Evolutionary conservation across 92 coral and sea anemone species (phyloP).

Genomic region (Umimayanthus chanpuru): DNA sequence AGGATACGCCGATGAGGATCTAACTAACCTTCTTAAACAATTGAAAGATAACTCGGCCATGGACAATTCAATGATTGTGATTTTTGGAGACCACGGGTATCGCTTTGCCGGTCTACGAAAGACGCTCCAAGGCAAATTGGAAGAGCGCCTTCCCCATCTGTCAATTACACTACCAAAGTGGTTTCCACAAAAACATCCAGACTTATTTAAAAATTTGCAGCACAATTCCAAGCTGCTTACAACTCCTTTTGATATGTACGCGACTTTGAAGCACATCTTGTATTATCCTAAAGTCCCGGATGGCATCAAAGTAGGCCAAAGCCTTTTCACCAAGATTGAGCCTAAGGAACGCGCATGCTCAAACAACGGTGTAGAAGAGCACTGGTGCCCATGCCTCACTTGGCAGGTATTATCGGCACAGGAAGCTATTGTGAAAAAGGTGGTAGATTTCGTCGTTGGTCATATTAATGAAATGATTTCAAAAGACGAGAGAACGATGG

Average conservation of each 20-base stretch:
- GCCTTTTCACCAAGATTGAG: conserved; percentile 60
- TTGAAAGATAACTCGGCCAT: conserved; percentile 41
- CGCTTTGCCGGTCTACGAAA: conserved; percentile 48
- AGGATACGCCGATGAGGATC: conserved; percentile 56
- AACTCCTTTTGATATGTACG: conserved; percentile 67
- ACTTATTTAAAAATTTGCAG: conserved; percentile 34
- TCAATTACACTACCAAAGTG: conserved; percentile 63
- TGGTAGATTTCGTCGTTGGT: conserved; percentile 48
- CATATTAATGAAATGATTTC: conserved; percentile 53
- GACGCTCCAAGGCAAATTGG: conserved; percentile 68
- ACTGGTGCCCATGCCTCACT: conserved; percentile 85
- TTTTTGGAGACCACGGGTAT: conserved; percentile 70
- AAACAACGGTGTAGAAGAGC: conserved; percentile 61
- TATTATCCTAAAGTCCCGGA: conserved; percentile 66
- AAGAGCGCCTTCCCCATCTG: conserved; percentile 72
- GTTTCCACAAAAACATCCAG: conserved; percentile 52
- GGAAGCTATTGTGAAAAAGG: conserved; percentile 47
- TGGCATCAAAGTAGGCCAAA: conserved; percentile 57
- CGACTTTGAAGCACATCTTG: conserved; percentile 54
- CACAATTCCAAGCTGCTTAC: conserved; percentile 51
- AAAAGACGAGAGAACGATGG: background rate
- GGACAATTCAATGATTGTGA: conserved; percentile 52
- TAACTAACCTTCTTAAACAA: conserved; percentile 36
- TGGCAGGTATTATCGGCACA: conserved; percentile 51
- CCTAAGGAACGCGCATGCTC: conserved; percentile 61